Conservation (phyloP, 2,113 vertebrate species). For the Saguinus imperator region DNA sequence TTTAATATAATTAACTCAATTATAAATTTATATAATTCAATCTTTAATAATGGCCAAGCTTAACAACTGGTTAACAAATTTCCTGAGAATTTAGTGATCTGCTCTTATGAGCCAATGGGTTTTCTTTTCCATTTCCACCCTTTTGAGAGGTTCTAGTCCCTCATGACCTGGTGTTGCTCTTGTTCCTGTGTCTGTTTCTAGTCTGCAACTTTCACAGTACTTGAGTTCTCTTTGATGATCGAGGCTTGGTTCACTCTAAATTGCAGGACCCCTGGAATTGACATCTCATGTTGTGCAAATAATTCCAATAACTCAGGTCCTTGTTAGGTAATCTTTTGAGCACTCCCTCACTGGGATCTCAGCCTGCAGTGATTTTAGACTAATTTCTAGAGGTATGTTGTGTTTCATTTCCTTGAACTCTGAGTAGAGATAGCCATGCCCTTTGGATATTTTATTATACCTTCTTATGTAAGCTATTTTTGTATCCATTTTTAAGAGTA, state of each 20-base stretch:
- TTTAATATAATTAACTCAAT: not conserved
- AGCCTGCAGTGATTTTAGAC: not conserved
- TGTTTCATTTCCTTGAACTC: not conserved
- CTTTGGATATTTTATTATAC: not conserved
- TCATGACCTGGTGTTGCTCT: not conserved
- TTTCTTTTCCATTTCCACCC: not conserved
- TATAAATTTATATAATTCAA: not conserved
- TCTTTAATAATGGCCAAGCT: not conserved
- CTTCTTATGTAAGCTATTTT: not conserved
- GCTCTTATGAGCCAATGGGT: not conserved
- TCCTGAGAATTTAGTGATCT: not conserved
- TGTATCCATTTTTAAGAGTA: not conserved
- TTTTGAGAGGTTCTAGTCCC: not conserved
- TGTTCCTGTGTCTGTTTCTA: not conserved
- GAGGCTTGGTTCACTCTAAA: not conserved
- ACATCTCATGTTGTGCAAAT: not conserved
- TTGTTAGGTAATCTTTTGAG: not conserved
- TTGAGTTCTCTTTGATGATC: not conserved
- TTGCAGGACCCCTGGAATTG: not conserved
- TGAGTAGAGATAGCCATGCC: not conserved
- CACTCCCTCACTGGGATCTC: not conserved
- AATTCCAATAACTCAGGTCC: not conserved
- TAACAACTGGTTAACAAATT: slow-evolving; percentile 26
- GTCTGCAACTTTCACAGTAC: not conserved
- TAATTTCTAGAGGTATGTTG: not conserved